Conservation (phyloP, 2,888 invertebrate genomes). For the Drosophila differens region DNA sequence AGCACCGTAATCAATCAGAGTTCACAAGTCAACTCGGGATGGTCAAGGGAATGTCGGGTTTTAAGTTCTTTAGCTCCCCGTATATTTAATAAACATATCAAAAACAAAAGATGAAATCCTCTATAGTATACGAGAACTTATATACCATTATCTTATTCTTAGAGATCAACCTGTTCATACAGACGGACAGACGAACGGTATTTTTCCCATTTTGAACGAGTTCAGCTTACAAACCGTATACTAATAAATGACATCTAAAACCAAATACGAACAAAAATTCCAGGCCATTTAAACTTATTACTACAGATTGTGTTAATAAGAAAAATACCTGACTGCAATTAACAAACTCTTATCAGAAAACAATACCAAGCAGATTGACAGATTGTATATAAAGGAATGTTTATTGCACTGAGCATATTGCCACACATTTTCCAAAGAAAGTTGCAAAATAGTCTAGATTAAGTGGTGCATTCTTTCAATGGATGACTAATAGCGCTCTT, state of each 20-base stretch:
- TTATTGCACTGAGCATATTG: background rate
- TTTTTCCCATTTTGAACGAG: background rate
- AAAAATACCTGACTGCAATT: background rate
- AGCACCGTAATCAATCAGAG: background rate
- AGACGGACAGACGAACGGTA: background rate
- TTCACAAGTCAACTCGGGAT: background rate
- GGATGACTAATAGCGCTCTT: slow-evolving; percentile 11
- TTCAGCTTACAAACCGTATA: background rate
- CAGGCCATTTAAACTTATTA: background rate
- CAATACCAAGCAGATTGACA: background rate
- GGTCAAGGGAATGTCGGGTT: background rate
- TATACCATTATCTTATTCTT: background rate
- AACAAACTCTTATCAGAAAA: background rate
- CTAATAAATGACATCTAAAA: background rate
- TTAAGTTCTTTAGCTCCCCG: background rate
- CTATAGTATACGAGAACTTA: background rate
- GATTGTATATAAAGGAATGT: background rate
- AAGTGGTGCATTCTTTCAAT: background rate
- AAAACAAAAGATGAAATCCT: background rate
- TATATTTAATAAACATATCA: background rate
- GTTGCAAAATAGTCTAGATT: slow-evolving; percentile 1
- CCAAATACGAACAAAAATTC: background rate
- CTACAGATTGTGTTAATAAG: background rate
- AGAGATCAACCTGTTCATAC: background rate
- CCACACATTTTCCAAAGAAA: background rate